Evolutionary conservation across 2,888 invertebrate species (phyloP).

Genomic region (Monoplex corrugatus): DNA sequence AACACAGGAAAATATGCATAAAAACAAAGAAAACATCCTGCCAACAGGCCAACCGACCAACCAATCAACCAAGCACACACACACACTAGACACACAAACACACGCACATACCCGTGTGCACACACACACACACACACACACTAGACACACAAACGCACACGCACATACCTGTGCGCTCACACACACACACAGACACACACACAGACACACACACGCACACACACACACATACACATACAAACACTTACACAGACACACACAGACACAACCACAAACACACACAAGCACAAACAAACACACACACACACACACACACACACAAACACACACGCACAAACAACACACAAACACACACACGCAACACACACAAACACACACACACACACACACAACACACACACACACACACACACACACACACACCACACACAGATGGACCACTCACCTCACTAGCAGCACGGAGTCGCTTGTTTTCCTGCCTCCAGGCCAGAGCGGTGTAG

Average conservation of each 20-base stretch:
- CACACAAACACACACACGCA: neutral
- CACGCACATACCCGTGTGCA: neutral
- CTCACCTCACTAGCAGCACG: constrained; percentile 89
- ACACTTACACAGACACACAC: neutral
- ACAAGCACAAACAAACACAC: neutral
- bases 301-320: neutral
- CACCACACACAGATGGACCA: neutral
- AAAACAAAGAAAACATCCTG: too few relatives aligned
- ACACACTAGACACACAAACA: too few relatives aligned
- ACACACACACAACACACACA: neutral
- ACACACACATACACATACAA: neutral
- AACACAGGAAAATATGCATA: too few relatives aligned
- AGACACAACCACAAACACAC: neutral
- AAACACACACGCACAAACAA: neutral
- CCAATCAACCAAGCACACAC: too few relatives aligned
- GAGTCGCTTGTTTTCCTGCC: constrained; percentile 93
- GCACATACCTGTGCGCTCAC: neutral
- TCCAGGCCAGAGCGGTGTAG: constrained; percentile 95
- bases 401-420: neutral
- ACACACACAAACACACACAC: neutral
- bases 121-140: constrained; percentile 19
- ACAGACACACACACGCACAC: constrained; percentile 26
- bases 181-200: constrained; percentile 23
- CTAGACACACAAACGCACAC: neutral
- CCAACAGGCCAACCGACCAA: too few relatives aligned